Conservation (phyloP, 1,140 invertebrate genomes). For the Carposina sasakii region DNA sequence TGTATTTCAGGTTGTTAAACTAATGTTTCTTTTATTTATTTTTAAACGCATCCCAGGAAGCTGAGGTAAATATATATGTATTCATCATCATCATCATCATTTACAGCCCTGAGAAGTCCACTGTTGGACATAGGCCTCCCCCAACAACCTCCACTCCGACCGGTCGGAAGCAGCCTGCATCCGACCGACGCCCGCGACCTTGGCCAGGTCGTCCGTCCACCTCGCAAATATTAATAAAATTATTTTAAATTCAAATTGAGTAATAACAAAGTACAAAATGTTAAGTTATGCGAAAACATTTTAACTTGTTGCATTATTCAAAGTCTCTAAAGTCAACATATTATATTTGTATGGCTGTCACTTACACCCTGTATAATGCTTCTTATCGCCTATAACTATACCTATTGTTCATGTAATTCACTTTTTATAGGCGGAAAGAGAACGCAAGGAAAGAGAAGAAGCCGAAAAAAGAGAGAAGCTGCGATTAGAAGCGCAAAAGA, state of each 20-base stretch:
- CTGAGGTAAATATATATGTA: slow-evolving; percentile 31
- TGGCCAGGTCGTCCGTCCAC: too few relatives aligned
- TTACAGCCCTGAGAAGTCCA: too few relatives aligned
- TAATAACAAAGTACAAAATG: neutral
- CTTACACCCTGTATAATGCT: neutral
- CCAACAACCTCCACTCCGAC: too few relatives aligned
- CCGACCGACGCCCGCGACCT: too few relatives aligned
- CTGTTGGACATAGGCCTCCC: too few relatives aligned
- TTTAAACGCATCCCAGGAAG: slow-evolving; percentile 33
- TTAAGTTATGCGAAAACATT: too few relatives aligned
- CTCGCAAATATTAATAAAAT: neutral
- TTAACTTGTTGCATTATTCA: too few relatives aligned
- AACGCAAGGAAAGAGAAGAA: slow-evolving; percentile 93
- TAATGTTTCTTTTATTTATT: slow-evolving; percentile 11
- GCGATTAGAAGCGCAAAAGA: slow-evolving; percentile 76
- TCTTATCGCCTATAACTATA: neutral
- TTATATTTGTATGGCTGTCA: too few relatives aligned
- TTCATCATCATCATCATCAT: too few relatives aligned
- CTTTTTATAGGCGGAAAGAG: slow-evolving; percentile 84
- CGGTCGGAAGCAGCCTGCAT: too few relatives aligned
- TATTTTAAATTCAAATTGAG: neutral
- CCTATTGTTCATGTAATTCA: neutral
- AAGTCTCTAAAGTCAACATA: too few relatives aligned
- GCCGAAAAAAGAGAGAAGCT: slow-evolving; percentile 87
- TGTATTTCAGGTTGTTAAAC: too few relatives aligned